phyloP scores from a whole-genome alignment of 2,888 invertebrate genomes.

The Amphipyra berbera region DNA sequence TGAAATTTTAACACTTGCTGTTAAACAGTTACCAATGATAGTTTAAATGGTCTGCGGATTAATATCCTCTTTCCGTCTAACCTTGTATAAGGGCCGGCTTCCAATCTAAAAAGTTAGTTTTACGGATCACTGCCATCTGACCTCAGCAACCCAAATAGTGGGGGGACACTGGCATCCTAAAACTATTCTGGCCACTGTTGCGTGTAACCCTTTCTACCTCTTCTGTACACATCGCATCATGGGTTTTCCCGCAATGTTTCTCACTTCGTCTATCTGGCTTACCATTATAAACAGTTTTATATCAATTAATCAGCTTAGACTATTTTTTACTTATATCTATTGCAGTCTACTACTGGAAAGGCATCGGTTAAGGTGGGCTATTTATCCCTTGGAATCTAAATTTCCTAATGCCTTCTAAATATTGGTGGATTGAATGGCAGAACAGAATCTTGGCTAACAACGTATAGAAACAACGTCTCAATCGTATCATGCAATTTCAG shows the following conservation, averaged over 20 bases:
- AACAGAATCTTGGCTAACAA: no score
- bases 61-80: no score
- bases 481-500: constrained; percentile 25
- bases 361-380: no score
- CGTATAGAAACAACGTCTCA: constrained; percentile 14
- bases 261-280: no score
- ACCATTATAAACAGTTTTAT: not conserved
- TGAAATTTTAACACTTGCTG: no score
- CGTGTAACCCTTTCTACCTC: constrained; percentile 38
- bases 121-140: constrained; percentile 28
- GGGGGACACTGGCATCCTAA: constrained; percentile 19
- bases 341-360: not conserved
- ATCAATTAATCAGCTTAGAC: not conserved
- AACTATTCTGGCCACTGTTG: constrained; percentile 35
- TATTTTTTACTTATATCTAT: not conserved
- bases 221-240: constrained; percentile 6
- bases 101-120: constrained; percentile 2
- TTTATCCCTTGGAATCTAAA: no score
- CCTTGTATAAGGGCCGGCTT: not conserved
- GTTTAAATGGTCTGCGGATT: no score
- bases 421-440: no score
- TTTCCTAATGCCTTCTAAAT: no score
- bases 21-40: no score
- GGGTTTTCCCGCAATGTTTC: not conserved
- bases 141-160: constrained; percentile 14